Evolutionary conservation across 2,113 vertebrate species (phyloP).

Genomic region (Leptocoma aspasia): DNA sequence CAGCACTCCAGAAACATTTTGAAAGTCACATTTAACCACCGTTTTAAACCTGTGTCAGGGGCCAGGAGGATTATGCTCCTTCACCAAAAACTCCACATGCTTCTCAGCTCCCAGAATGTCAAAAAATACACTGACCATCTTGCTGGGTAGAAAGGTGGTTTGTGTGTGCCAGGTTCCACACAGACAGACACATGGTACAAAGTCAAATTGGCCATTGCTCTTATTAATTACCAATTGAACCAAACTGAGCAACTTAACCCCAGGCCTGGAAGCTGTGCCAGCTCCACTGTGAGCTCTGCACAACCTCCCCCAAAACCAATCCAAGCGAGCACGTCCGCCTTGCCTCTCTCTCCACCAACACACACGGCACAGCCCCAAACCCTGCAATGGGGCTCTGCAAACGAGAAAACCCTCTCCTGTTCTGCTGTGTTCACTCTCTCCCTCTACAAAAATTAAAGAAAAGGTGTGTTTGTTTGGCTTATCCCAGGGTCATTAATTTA

Average conservation of each 20-base stretch:
- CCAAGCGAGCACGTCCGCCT: background rate
- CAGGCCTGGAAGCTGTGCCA: conserved; percentile 54
- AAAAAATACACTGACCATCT: background rate
- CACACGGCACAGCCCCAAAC: accelerated
- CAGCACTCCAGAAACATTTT: background rate
- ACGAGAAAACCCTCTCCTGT: background rate
- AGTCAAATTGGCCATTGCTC: conserved; percentile 64
- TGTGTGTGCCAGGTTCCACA: conserved; percentile 28
- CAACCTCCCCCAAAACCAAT: background rate
- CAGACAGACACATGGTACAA: conserved; percentile 51
- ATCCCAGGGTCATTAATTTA: background rate
- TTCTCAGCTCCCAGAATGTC: background rate
- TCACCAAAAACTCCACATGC: background rate
- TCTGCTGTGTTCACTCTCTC: background rate
- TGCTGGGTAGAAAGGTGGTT: background rate
- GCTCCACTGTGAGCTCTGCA: background rate
- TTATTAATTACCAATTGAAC: conserved; percentile 66
- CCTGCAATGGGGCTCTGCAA: background rate
- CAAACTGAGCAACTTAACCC: conserved; percentile 62
- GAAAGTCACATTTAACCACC: background rate
- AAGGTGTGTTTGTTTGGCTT: background rate
- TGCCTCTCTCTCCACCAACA: background rate
- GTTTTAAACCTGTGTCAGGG: background rate
- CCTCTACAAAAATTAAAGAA: background rate
- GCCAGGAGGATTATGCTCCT: background rate